Base-by-base conservation (phyloP, 2,888 invertebrate species). In the Cheilosia pagana region DNA sequence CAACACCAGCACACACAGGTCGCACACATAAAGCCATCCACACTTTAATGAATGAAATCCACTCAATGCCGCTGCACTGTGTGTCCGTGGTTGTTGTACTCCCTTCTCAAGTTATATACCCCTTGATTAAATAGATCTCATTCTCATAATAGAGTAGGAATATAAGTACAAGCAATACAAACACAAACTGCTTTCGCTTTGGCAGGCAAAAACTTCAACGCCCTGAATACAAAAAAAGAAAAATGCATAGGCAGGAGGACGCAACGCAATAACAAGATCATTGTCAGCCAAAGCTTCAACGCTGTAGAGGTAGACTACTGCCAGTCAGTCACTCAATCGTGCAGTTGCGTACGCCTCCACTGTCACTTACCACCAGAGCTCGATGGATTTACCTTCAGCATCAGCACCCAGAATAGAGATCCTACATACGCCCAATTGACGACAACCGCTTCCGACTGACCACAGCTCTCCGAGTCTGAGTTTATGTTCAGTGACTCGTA, bases 271-370 rank as follows among this genome's bases (percentile, higher is more conserved):
- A 23, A 45, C 45, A 72, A 72, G 72, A 79, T 72, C 65, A 71
- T 71, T 78, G 70, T 79, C 71, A 81, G 55, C 21, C 71, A 81
- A 77, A 71, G 71, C 78, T 74, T 50, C 50, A 39, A 59, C 23
- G 28, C 28, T 59, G 23, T 71, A 57, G 50, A 35, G 39, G 35
- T 50, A 48, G 74, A 81, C 81, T 59, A 68, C 53, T 65, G 74
- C 59, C 67, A 78, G 65, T 52, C 68, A 83, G 62, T 83, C 79
- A 79, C 68, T 74, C 62, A 70, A 74, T 83, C 45, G 79, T 74
- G 55, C 74, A 70, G 50, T 39, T 57, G 68, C 72, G 55, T 67
- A 71, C 57, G 59, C 62, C 39, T 62, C 23, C 50, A 45, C 50
- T 28, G 45, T 16, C 31, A 48, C 60, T 52, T 68, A 67, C 25